A percentile compares a stretch with the other conserved stretches of the same genome.
These are phyloP conservation scores for Diplosoma virens DNA, from an alignment of 23 tunicate species.

Conservation along the genomic window DNA sequence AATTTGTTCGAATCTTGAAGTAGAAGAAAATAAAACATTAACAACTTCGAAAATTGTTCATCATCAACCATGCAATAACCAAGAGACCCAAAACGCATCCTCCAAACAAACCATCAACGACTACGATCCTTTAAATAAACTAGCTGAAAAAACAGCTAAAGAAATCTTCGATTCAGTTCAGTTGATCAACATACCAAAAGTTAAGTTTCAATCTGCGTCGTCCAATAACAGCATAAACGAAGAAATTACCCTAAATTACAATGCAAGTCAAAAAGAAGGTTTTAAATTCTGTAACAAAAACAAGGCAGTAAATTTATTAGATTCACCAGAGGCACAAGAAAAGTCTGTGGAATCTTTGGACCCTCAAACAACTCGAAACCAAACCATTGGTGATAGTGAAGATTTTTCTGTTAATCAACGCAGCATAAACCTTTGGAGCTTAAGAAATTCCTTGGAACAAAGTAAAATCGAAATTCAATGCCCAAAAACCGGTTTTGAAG, in stretches of 20 bases:
- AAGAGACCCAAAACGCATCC: neutral
- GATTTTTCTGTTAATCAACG: neutral
- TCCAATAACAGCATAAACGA: neutral
- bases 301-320: too few relatives aligned
- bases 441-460: slow-evolving; percentile 44
- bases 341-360: neutral
- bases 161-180: neutral
- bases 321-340: neutral
- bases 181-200: neutral
- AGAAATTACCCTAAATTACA: neutral
- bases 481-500: neutral
- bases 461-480: slow-evolving; percentile 21
- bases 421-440: slow-evolving; percentile 36
- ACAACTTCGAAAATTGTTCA: neutral
- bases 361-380: neutral
- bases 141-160: neutral
- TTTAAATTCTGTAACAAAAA: neutral
- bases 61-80: slow-evolving; percentile 1
- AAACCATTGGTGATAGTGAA: neutral
- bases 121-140: neutral
- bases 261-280: neutral
- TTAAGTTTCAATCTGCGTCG: neutral
- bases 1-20: too few relatives aligned
- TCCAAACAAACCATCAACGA: neutral
- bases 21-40: neutral